These are phyloP conservation scores for Eupeodes latifasciatus DNA, from an alignment of 2,888 invertebrate genomes.

Conservation along the genomic window DNA sequence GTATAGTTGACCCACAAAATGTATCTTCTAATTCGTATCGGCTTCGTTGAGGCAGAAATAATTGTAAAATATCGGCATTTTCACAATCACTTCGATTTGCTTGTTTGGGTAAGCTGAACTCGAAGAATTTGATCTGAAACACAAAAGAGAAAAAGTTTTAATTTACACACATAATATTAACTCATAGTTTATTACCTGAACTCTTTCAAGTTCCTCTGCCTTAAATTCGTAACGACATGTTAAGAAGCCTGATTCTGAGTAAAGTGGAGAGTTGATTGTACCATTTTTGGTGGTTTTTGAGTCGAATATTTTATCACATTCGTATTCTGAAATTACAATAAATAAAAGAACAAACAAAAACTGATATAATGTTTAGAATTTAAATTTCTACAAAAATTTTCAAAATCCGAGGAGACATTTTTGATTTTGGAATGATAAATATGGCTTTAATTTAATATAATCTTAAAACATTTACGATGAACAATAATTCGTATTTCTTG, in stretches of 20 bases:
- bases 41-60: conserved; percentile 92
- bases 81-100: conserved; percentile 81
- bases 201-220: conserved; percentile 92
- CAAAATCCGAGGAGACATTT: no score
- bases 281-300: conserved; percentile 93
- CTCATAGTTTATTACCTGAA: conserved; percentile 87
- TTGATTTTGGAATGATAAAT: no score
- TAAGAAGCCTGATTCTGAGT: conserved; percentile 67
- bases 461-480: no score
- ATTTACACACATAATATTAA: no score
- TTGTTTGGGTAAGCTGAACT: conserved; percentile 82
- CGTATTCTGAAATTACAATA: conserved; percentile 86
- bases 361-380: no score
- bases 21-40: conserved; percentile 94
- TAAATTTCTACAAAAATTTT: no score
- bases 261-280: conserved; percentile 92
- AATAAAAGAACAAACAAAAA: conserved; percentile 82
- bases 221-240: conserved; percentile 95
- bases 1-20: conserved; percentile 92
- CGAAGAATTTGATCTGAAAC: conserved; percentile 82
- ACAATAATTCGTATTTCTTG: no score
- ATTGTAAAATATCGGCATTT: conserved; percentile 81
- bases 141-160: no score
- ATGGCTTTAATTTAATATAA: no score
- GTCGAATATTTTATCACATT: conserved; percentile 91